Base-by-base conservation (phyloP, 2,113 vertebrate genomes). In the Antechinus flavipes region DNA sequence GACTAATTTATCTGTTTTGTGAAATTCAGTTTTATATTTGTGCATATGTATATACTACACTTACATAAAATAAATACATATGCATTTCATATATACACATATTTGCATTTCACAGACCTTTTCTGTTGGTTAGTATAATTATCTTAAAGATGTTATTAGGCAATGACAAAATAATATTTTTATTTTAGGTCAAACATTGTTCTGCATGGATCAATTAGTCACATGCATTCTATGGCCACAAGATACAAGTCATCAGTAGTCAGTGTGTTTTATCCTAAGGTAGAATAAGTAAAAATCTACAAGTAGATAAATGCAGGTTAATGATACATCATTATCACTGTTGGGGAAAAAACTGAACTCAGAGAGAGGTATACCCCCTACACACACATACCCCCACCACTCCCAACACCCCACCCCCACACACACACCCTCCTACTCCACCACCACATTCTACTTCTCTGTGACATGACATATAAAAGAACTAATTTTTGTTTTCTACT, bases 401-500 rank as follows among this genome's bases (percentile, higher is more conserved):
- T 27, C 4, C 27, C 27, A 2, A 10, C 8, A 11, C 26, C 27
- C 8, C 27, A 3, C 55, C 24, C 55, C 24, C 53, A 14, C 53
- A 11, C 53, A 14, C 53, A 2, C 53, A 11, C 11, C 16, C 53
- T 54, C 11, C 53, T 19, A 14, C 53, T 54, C 53, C 12, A 49
- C 49, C 49, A 49, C 50, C 50, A 52, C 54, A 55, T 55, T 58
- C n/a, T 84, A 35, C n/a, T 84, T 84, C 1, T n/a, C 16, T 89
- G 53, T 89, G 76, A 56, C 30, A 26, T 5, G 54, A 25, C 91
- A 42, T 93, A 24, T 58, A 49, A 93, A 93, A 42, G 76, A 58
- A 52, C 3, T 91, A 30, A 0, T 90, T n/a, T 96, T 25, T 91
- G 5, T 91, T 93, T 97, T 56, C 93, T 97, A 92, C 96, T 97